These are phyloP conservation scores for Halictus rubicundus DNA, from an alignment of 1,140 invertebrate species.

Conservation along the genomic window DNA sequence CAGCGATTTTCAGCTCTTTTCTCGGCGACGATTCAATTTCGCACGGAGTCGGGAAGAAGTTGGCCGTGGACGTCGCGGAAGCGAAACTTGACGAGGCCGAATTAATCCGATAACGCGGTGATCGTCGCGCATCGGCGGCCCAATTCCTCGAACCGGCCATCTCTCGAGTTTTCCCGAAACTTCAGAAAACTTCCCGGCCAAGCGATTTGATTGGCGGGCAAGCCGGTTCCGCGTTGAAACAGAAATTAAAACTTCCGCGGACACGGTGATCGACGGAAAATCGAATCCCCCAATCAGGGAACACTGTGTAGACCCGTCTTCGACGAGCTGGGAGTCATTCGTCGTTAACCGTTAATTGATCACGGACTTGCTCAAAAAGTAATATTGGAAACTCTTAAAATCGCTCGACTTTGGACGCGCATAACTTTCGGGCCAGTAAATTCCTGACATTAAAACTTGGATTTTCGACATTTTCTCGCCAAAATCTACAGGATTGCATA, in stretches of 20 bases:
- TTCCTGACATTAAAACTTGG: too few relatives aligned
- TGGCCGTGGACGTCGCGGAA: not conserved
- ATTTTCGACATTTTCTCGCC: too few relatives aligned
- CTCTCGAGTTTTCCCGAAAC: constrained; percentile 8
- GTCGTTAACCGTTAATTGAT: too few relatives aligned
- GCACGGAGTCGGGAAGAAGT: not conserved
- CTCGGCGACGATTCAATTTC: not conserved
- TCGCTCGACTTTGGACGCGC: too few relatives aligned
- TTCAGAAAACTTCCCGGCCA: constrained; percentile 1
- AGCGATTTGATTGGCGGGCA: not conserved
- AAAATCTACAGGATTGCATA: too few relatives aligned
- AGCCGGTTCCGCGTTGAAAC: too few relatives aligned
- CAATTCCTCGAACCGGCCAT: constrained; percentile 33
- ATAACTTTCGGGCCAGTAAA: too few relatives aligned
- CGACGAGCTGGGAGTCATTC: too few relatives aligned
- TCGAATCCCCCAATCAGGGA: too few relatives aligned
- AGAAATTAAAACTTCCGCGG: constrained; percentile 7
- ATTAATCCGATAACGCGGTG: constrained; percentile 54
- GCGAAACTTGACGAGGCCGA: constrained; percentile 33
- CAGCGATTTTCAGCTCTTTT: not conserved
- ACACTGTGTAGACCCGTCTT: too few relatives aligned
- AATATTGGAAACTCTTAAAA: too few relatives aligned
- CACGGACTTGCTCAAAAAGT: too few relatives aligned
- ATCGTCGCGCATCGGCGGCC: constrained; percentile 44
- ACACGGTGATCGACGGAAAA: not conserved